phyloP scores from a whole-genome alignment of 2,113 vertebrate genomes.

The Loxodonta africana region DNA sequence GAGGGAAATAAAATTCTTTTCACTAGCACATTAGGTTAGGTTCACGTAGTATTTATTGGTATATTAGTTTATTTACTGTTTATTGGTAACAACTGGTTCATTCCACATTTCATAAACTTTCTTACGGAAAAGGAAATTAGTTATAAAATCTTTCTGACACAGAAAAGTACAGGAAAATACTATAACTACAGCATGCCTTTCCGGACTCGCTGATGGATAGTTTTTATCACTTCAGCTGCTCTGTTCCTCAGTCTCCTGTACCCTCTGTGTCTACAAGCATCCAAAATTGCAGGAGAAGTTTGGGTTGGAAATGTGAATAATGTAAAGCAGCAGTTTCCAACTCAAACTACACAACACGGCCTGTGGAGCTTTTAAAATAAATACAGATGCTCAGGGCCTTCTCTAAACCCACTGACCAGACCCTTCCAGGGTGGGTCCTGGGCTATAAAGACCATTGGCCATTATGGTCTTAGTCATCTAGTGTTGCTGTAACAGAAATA shows the following conservation, averaged over 20 bases:
- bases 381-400: not conserved
- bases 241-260: not conserved
- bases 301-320: not conserved
- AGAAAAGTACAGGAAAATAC: not conserved
- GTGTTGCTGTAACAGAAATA: no score
- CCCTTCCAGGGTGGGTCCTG: not conserved
- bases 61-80: not conserved
- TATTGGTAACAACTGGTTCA: no score
- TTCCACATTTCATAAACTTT: not conserved
- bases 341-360: no score
- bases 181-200: not conserved
- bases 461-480: not conserved
- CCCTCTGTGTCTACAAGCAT: not conserved
- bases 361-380: not conserved
- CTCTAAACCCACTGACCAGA: not conserved
- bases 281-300: not conserved
- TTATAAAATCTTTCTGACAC: not conserved
- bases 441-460: not conserved
- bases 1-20: constrained; percentile 6
- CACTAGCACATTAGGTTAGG: not conserved
- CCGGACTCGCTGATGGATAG: not conserved
- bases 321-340: not conserved
- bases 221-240: constrained; percentile 20
- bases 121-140: not conserved
- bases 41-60: not conserved